Base-by-base conservation (phyloP, 2,113 vertebrate species). In the Hystrix brachyura region DNA sequence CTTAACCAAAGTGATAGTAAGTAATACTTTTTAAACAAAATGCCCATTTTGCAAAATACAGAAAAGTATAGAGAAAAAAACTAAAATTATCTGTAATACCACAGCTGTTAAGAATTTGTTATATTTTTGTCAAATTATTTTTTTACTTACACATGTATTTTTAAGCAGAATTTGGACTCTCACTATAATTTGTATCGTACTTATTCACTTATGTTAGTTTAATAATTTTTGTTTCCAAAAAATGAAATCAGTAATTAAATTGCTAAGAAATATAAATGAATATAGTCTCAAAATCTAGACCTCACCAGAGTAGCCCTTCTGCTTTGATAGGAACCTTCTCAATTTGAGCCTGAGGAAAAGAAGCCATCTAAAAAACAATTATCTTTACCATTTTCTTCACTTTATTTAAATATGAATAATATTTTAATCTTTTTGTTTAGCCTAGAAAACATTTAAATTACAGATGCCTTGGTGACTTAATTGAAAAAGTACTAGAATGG, bases 201-300 rank as follows among this genome's bases (percentile, higher is more conserved):
- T 43, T 87, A 80, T 94, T 80, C 14, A 71, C 7, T 80, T 65
- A 21, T 38, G 46, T 71, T 62, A 85, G 46, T 21, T 83, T 67
- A 89, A 7, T 88, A 93, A 81, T 55, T 74, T 89, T 83, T 79
- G 53, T 3, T 74, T 94, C 60, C 38, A 11, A 62, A 94, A 96
- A 78, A 34, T 91, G 51, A 87, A 96, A 64, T 81, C 51, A 82
- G 17, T 82, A 46, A 87, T 82, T 94, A 55, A 81, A 46, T 69
- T 84, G 29, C 34, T 62, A 94, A 82, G 59, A 96, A 78, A n/a
- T 83, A 38, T 25, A 82, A 65, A 72, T 11, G 74, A 74, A 71
- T 59, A 55, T 48, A 32, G 1, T 71, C 46, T 89, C 43, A 62
- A 51, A 64, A 19, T 89, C n/a, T 90, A 59, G 69, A 32, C 7